Evolutionary conservation across 2,797 vertebrate genomes (phyloP).

Genomic region (Jordanella pulchra): DNA sequence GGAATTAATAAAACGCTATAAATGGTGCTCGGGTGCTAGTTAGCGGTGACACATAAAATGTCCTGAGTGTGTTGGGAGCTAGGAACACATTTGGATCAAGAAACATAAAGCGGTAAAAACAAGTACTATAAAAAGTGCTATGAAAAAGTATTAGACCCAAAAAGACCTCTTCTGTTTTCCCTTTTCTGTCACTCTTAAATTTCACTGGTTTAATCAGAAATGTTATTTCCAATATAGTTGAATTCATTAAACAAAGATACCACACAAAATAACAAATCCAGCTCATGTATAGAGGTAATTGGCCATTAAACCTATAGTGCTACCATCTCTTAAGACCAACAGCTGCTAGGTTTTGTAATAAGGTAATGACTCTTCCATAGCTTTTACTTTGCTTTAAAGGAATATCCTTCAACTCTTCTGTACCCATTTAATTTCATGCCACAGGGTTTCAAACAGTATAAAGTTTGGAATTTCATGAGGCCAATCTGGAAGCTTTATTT

Average conservation of each 20-base stretch:
- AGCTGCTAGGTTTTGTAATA: background rate
- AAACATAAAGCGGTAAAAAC: constrained; percentile 8
- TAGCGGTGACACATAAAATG: constrained; percentile 12
- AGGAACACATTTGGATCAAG: constrained; percentile 28
- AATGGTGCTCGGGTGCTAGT: constrained; percentile 27
- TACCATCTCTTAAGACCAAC: too few relatives aligned
- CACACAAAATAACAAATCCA: background rate
- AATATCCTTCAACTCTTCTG: background rate
- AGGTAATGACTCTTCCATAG: background rate
- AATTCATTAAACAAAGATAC: background rate
- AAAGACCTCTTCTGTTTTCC: background rate
- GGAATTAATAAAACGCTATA: constrained; percentile 36
- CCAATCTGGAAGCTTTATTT: background rate
- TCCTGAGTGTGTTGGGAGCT: background rate
- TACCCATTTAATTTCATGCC: too few relatives aligned
- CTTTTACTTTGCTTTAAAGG: background rate
- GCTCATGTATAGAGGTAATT: background rate
- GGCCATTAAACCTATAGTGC: background rate
- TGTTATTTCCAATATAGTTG: background rate
- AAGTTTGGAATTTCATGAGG: background rate
- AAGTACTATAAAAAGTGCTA: background rate
- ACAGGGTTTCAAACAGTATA: too few relatives aligned
- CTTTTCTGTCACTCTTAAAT: background rate
- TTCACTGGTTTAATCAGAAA: background rate
- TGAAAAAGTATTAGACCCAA: background rate